Evolutionary conservation across 1,140 invertebrate genomes (phyloP).

Genomic region (Eumaeus atala): DNA sequence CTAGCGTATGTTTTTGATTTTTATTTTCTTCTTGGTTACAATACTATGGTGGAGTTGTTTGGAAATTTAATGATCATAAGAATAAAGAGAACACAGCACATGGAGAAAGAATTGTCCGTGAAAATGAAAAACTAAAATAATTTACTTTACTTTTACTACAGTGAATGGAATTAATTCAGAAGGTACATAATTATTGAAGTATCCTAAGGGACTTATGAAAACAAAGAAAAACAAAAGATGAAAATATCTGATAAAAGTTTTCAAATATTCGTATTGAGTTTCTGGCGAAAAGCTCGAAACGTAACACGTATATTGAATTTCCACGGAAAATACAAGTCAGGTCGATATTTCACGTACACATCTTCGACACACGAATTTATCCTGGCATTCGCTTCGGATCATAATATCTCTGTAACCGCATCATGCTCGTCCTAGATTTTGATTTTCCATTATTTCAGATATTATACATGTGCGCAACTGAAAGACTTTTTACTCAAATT

Average conservation of each 20-base stretch:
- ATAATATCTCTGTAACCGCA: slow-evolving; percentile 1
- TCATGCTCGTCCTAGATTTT: neutral
- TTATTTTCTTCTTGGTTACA: too few species aligned
- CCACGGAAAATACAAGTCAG: neutral
- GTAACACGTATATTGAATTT: slow-evolving; percentile 10
- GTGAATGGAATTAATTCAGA: too few species aligned
- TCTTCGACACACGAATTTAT: neutral
- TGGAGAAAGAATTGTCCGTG: too few species aligned
- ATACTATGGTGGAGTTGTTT: too few species aligned
- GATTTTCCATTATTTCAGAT: neutral
- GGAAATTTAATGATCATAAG: too few species aligned
- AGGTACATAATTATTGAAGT: too few species aligned
- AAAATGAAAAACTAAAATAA: too few species aligned
- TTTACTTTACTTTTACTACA: too few species aligned
- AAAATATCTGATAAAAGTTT: slow-evolving; percentile 6
- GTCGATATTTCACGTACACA: slow-evolving; percentile 1
- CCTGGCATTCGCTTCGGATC: neutral
- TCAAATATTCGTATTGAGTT: neutral
- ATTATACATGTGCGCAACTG: neutral
- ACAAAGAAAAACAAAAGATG: neutral
- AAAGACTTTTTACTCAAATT: too few species aligned
- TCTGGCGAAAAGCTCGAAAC: neutral
- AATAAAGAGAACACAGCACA: too few species aligned
- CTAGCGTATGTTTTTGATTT: neutral
- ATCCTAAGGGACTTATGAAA: too few species aligned